A percentile compares a stretch with the other conserved stretches of the same genome.
These are phyloP conservation scores for Tetramorium alpestre DNA, from an alignment of 1,140 invertebrate species.

Conservation along the genomic window DNA sequence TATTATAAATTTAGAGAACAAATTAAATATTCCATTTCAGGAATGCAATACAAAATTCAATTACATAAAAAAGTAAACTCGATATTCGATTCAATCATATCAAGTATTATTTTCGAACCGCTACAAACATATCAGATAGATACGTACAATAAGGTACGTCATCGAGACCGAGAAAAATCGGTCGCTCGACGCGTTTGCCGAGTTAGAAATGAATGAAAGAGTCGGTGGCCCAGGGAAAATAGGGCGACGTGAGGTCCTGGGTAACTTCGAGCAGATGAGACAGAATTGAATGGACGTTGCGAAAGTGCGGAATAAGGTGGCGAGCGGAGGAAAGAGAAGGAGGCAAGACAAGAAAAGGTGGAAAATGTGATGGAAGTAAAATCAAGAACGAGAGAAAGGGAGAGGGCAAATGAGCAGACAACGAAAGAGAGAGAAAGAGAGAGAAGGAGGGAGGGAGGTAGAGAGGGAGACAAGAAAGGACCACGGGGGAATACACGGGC, in stretches of 20 bases:
- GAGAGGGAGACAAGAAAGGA: conserved; percentile 16
- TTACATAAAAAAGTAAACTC: background rate
- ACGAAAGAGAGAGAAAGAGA: background rate
- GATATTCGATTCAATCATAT: background rate
- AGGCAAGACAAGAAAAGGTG: background rate
- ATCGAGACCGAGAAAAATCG: background rate
- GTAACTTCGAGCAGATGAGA: conserved; percentile 67
- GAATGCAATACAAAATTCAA: background rate
- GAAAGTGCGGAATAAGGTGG: conserved; percentile 58
- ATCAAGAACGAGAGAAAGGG: background rate
- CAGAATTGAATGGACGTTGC: conserved; percentile 72
- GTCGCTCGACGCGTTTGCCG: background rate
- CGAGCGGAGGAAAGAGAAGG: conserved; percentile 1
- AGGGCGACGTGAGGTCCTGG: conserved; percentile 18
- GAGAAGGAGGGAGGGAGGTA: background rate
- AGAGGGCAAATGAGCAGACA: conserved; percentile 40
- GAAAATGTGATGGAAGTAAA: conserved; percentile 43
- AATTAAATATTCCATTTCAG: background rate
- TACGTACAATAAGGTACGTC: background rate
- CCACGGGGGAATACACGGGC: conserved; percentile 64
- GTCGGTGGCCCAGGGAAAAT: conserved; percentile 21
- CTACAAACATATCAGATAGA: conserved; percentile 9
- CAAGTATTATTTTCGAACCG: conserved; percentile 14
- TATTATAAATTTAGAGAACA: background rate
- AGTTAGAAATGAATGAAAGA: conserved; percentile 66